Evolutionary conservation across 2,113 vertebrate genomes (phyloP).

Genomic region (Melanotaenia duboulayi): DNA sequence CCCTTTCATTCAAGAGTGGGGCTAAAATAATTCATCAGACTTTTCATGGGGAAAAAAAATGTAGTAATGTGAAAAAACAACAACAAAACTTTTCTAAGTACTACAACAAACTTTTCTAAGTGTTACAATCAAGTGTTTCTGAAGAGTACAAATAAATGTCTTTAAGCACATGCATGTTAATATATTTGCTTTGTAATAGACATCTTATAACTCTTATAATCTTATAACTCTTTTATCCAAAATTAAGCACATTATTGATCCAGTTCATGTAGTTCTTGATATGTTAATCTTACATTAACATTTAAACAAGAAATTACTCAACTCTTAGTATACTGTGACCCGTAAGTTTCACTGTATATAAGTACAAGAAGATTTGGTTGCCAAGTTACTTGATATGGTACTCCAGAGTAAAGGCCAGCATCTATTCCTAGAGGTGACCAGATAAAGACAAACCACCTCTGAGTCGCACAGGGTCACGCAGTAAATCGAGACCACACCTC

Average conservation of each 20-base stretch:
- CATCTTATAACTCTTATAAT: too few species aligned
- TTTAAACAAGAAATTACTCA: neutral
- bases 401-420: conserved; percentile 70
- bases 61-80: too few species aligned
- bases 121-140: too few species aligned
- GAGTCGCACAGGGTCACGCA: conserved; percentile 47
- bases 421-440: conserved; percentile 81
- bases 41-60: too few species aligned
- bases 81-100: neutral
- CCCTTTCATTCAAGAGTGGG: too few species aligned
- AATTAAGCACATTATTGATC: too few species aligned
- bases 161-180: conserved; percentile 1
- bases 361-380: conserved; percentile 23
- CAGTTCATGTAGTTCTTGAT: too few species aligned
- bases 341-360: conserved; percentile 4
- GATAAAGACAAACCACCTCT: conserved; percentile 57
- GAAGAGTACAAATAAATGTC: neutral
- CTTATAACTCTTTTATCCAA: too few species aligned
- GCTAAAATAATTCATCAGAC: too few species aligned
- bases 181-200: neutral
- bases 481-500: conserved; percentile 65
- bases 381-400: conserved; percentile 63
- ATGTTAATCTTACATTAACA: too few species aligned
- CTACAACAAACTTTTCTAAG: too few species aligned
- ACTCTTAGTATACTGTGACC: conserved; percentile 16